These are phyloP conservation scores for Triops longicaudatus DNA, from an alignment of 1,140 invertebrate species.

Conservation along the genomic window DNA sequence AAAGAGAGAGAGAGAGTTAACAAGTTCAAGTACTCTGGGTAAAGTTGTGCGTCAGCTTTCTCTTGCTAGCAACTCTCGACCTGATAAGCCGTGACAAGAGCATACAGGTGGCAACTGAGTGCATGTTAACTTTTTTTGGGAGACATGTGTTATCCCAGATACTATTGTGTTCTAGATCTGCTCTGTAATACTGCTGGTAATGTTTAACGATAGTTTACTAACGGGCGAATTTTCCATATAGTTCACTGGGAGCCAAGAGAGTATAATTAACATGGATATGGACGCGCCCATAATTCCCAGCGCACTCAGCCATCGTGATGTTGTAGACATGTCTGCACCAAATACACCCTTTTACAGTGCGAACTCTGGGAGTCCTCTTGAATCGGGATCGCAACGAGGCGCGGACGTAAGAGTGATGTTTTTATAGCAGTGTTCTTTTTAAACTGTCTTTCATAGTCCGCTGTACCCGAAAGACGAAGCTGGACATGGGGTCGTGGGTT, in stretches of 20 bases:
- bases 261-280: conserved; percentile 58
- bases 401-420: background rate
- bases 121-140: too few species aligned
- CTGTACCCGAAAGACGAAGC: background rate
- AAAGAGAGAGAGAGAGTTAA: too few species aligned
- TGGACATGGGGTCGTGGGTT: background rate
- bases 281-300: conserved; percentile 40
- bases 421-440: too few species aligned
- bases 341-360: background rate
- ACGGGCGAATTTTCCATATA: conserved; percentile 35
- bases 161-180: too few species aligned
- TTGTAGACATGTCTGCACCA: background rate
- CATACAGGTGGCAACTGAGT: too few species aligned
- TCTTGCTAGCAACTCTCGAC: too few species aligned
- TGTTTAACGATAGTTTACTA: background rate
- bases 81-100: too few species aligned
- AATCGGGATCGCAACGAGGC: background rate
- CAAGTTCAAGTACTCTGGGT: too few species aligned
- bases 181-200: too few species aligned
- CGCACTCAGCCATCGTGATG: background rate
- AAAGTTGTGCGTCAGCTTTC: too few species aligned
- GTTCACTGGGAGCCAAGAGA: conserved; percentile 72
- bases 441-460: background rate
- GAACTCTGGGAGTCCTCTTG: background rate
- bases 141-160: too few species aligned